Base-by-base conservation (phyloP, 1,140 invertebrate genomes). In the Cecropterus lyciades region DNA sequence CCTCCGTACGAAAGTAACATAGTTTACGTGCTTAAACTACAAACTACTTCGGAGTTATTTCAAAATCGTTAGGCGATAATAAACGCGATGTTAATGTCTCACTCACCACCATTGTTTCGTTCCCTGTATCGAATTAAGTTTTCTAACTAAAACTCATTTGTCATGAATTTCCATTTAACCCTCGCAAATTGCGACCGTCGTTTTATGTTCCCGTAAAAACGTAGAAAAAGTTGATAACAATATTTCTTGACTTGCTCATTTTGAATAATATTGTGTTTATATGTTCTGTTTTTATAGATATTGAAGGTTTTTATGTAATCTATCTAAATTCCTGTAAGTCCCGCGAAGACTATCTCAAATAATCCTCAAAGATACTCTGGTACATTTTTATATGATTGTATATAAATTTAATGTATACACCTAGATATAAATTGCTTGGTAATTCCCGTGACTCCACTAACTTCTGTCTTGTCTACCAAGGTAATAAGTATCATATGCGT, bases 111-210 rank as follows among this genome's bases (percentile, higher is more conserved):
- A 43, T 52, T 53, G 60, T 64, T 52, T 42, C 49, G 24, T 64
- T 64, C 60, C 49, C 37, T 24, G 60, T 64, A 64, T 53, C 48
- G 15, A 64, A 53, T 63, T 64, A 64, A 53, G 37, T 64, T 64
- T 64, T 64, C 60, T 43, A 64, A 42, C 48, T 45, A 53, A 64
- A 53, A 64, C 37, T 53, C 60, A 64, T 64, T 53, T 53, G 49
- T 64, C 60, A 64, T 53, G 33, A 52, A 64, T 64, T 64, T 53
- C 40, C 46, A 62, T 42, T 42, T 16, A 16, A 51, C 55, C 8
- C 40, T 57, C 40, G 42, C n/a, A 45, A 57, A 57, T 57, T 57
- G 55, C 42, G 20, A 45, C 33, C 9, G 11, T 3, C 33, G 10
- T 37, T 37, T 10, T 37, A 37, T 37, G 33, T n/a, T 9, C 9